These are phyloP conservation scores for Hormaphis cornu DNA, from an alignment of 1,140 invertebrate genomes.

Conservation along the genomic window DNA sequence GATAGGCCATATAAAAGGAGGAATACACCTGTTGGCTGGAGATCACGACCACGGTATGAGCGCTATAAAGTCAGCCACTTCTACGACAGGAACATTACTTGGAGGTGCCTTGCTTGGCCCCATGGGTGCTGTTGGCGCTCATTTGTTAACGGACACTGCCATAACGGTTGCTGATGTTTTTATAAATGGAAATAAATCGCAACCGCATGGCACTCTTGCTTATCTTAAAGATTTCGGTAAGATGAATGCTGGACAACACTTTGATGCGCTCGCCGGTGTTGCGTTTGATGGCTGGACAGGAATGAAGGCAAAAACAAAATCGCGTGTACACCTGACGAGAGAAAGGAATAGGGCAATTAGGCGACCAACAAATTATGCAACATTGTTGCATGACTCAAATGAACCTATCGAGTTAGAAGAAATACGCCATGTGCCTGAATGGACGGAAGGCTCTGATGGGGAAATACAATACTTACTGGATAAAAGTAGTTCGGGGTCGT, in stretches of 20 bases:
- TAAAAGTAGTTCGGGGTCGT: no score
- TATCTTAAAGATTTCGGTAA: not conserved
- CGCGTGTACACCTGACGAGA: no score
- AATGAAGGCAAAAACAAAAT: no score
- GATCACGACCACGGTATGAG: not conserved
- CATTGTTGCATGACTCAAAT: no score
- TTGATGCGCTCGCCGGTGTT: not conserved
- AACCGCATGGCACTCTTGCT: not conserved
- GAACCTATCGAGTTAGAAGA: no score
- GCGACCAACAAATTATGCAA: no score
- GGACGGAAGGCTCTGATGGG: no score
- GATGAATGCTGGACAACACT: not conserved
- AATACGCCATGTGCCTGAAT: no score
- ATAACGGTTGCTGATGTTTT: not conserved
- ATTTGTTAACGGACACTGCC: not conserved
- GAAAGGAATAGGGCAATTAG: no score
- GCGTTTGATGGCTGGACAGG: not conserved
- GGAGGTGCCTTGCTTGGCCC: not conserved
- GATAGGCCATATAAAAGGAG: not conserved
- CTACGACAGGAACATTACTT: not conserved
- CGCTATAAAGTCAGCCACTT: not conserved
- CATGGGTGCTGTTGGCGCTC: not conserved
- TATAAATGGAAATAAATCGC: not conserved
- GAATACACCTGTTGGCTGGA: not conserved
- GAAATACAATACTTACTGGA: no score